Percentiles rank a stretch among this genome's conserved stretches.
phyloP scores from a whole-genome alignment of 1,140 invertebrate species.

The Aphelenchoides avenae region DNA sequence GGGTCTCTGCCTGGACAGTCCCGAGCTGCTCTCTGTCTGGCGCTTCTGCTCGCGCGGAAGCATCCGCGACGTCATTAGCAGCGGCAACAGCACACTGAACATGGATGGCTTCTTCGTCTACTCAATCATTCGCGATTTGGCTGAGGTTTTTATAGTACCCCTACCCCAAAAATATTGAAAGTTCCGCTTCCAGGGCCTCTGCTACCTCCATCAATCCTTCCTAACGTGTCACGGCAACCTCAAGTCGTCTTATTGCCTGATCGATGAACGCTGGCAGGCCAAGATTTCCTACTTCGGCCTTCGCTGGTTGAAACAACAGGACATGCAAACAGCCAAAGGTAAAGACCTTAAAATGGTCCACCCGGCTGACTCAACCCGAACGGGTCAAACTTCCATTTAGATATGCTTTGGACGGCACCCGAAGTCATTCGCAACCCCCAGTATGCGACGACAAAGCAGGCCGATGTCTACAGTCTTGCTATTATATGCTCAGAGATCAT shows the following conservation, averaged over 20 bases:
- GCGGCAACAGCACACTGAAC: conserved; percentile 37
- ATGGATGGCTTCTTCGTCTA: conserved; percentile 55
- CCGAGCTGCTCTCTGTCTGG: conserved; percentile 63
- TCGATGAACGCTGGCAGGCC: conserved; percentile 57
- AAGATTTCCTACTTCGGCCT: conserved; percentile 49
- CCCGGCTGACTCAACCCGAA: too few species aligned
- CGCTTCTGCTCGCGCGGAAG: conserved; percentile 47
- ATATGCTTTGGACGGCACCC: background rate
- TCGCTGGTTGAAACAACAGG: background rate
- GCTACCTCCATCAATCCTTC: conserved; percentile 40
- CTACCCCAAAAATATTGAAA: too few species aligned
- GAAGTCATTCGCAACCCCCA: background rate
- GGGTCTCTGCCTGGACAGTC: conserved; percentile 73
- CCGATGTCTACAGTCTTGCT: conserved; percentile 20
- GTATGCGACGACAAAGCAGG: background rate
- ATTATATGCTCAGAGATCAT: conserved; percentile 18
- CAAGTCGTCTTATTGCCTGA: conserved; percentile 45
- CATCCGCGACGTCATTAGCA: conserved; percentile 48
- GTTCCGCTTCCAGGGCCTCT: conserved; percentile 33
- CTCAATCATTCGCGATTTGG: conserved; percentile 50
- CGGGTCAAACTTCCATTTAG: background rate
- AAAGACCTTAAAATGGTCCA: too few species aligned
- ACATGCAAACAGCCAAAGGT: conserved; percentile 5
- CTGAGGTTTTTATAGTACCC: too few species aligned
- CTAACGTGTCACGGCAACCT: conserved; percentile 46